Base-by-base conservation (phyloP, 2,888 invertebrate species). In the Cephus pulcher region DNA sequence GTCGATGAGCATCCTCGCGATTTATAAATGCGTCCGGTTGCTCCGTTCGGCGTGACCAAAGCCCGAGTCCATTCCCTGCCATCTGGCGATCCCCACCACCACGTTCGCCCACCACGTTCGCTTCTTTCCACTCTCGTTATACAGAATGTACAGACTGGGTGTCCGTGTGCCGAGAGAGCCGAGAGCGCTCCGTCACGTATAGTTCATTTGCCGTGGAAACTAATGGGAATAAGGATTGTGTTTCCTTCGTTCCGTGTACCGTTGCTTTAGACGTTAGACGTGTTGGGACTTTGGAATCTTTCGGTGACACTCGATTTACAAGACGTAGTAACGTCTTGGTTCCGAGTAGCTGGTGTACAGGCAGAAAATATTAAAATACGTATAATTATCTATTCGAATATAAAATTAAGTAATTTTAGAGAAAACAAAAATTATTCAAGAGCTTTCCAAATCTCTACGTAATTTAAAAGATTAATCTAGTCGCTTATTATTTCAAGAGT, bases 1-100 rank as follows among this genome's bases (percentile, higher is more conserved):
- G 80, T 82, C 77, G 83, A 83, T 80, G 81, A 80, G 83, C 87
- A 88, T 88, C 86, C 86, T 85, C 87, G 85, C 87, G 85, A 87
- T 87, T 88, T 88, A 88, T 87, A 87, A 87, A 86, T 34, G 71
- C 33, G 33, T 71, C 34, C 71, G 33, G 71, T 71, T 23, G 71
- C 32, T 32, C 1, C 34, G 71, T 71, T 34, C 71, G 71, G 71
- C 71, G 33, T 71, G 56, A 56, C 56, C 56, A 56, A 56, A 56
- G 56, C 56, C 56, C 23, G 56, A 56, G 56, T 56, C 56, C 56
- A 56, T 34, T 34, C 71, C 32, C 71, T 71, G 71, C 71, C 71
- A 71, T 71, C 71, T 71, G 71, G 71, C 71, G 3, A 56, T 34
- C 71, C 71, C 35, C 71, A 71, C 71, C 34, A 71, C 71, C 12